Conservation (phyloP, 2,113 vertebrate species). For the Serilophus lunatus region DNA sequence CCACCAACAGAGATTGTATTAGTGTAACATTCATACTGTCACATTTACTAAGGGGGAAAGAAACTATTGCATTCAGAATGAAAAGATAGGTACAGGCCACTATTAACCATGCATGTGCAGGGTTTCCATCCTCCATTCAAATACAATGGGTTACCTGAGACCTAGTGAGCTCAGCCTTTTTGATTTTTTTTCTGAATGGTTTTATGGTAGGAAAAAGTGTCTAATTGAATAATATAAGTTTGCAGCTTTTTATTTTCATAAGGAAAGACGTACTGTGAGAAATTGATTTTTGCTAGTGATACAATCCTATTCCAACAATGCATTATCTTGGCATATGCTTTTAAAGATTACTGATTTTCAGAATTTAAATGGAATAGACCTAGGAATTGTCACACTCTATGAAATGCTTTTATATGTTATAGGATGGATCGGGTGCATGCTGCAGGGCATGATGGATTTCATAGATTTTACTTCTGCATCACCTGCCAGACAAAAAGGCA, state of each 20-base stretch:
- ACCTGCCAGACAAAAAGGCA: neutral
- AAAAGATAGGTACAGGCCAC: neutral
- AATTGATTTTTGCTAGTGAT: neutral
- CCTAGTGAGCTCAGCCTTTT: no score
- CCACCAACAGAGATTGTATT: neutral
- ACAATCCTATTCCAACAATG: neutral
- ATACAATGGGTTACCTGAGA: neutral
- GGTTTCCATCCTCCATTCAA: neutral
- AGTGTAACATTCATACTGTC: neutral
- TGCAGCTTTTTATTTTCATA: neutral
- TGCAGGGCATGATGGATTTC: neutral
- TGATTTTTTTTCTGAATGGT: neutral
- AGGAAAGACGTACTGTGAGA: neutral
- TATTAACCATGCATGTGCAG: neutral
- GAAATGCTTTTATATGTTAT: neutral
- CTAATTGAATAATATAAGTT: neutral
- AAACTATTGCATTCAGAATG: neutral
- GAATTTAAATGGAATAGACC: neutral
- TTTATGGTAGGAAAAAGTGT: neutral
- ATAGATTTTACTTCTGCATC: neutral
- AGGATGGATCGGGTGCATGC: no score
- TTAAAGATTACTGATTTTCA: neutral
- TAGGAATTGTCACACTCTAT: neutral
- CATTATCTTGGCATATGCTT: neutral
- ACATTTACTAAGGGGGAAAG: neutral